Percentiles rank a stretch among this genome's conserved stretches.
phyloP scores from a whole-genome alignment of 2,113 vertebrate species.

The Silurus glanis region DNA sequence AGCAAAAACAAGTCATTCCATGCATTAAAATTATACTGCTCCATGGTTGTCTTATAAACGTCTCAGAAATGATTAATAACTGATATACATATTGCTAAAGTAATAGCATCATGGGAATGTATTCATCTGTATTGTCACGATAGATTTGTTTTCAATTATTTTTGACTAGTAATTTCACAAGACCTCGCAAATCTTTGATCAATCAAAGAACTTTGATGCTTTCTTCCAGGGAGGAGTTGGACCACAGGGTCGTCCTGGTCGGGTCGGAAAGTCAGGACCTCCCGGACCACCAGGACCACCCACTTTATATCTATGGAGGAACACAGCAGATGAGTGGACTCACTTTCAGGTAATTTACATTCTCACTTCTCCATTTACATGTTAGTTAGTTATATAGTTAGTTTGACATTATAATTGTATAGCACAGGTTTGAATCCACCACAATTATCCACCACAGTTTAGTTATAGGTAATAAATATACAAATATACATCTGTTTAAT shows the following conservation, averaged over 20 bases:
- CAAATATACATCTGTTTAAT: background rate
- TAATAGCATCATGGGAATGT: background rate
- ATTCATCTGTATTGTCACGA: background rate
- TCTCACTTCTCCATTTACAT: background rate
- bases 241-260: constrained; percentile 68
- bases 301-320: constrained; percentile 80
- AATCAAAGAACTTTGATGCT: background rate
- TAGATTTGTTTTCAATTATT: background rate
- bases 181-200: background rate
- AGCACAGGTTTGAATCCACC: background rate
- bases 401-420: too few species aligned
- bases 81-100: background rate
- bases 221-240: constrained; percentile 74
- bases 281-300: constrained; percentile 77
- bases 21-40: background rate
- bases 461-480: background rate
- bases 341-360: constrained; percentile 73
- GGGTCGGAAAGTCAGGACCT: constrained; percentile 68
- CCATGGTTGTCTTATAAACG: background rate
- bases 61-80: background rate
- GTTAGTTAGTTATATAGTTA: too few species aligned
- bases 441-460: background rate
- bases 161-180: background rate
- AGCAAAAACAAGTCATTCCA: background rate
- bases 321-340: constrained; percentile 82